A percentile compares a stretch with the other conserved stretches of the same genome.
Conservation (phyloP, 2,888 invertebrate genomes). For the Lasioglossum leucozonium region DNA sequence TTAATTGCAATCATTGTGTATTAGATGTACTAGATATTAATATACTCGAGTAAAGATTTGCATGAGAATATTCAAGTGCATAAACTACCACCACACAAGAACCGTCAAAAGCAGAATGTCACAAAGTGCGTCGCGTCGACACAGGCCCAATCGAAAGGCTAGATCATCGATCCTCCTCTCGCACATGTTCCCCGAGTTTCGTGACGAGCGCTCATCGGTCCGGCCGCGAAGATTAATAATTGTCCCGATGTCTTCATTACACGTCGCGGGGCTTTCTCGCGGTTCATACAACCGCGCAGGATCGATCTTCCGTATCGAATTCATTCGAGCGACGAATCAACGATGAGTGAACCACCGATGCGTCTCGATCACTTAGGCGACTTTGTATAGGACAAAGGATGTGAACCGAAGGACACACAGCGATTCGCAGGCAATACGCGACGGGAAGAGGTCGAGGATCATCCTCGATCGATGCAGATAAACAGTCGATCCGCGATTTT, state of each 20-base stretch:
- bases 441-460: conserved; percentile 75
- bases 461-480: conserved; percentile 78
- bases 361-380: neutral
- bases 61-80: neutral
- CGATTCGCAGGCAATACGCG: conserved; percentile 80
- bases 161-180: neutral
- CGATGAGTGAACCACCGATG: neutral
- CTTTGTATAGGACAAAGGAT: conserved; percentile 61
- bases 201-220: conserved; percentile 60
- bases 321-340: neutral
- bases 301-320: conserved; percentile 1
- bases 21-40: too few relatives aligned
- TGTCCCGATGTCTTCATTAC: conserved; percentile 38
- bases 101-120: neutral
- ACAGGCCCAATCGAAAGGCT: neutral
- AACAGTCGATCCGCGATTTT: conserved; percentile 76
- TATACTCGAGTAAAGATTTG: too few relatives aligned
- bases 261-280: conserved; percentile 21
- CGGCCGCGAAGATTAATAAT: conserved; percentile 63
- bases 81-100: neutral
- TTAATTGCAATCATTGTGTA: too few relatives aligned
- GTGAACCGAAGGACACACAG: conserved; percentile 72
- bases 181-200: conserved; percentile 42
- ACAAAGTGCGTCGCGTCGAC: neutral
- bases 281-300: neutral